Conservation (phyloP, 2,113 vertebrate species). For the Myiagra hebetior region DNA sequence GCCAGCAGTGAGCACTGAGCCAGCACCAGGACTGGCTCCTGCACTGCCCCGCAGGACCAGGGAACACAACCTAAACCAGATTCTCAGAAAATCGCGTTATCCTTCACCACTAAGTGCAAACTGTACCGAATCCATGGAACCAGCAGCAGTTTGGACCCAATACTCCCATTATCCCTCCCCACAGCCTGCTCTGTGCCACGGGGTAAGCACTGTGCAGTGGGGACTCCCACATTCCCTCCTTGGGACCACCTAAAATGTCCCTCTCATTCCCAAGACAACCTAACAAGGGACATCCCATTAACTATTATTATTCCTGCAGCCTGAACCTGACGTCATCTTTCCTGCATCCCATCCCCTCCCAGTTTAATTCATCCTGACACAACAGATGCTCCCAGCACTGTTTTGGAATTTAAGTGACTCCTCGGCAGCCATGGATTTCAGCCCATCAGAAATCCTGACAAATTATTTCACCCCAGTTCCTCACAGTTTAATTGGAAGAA, state of each 20-base stretch:
- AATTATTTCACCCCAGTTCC: neutral
- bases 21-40: neutral
- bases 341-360: neutral
- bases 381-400: fast-evolving
- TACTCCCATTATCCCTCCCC: neutral
- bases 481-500: neutral
- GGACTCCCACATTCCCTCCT: neutral
- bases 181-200: neutral
- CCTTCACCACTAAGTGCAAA: neutral
- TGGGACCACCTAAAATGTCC: neutral
- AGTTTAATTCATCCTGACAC: fast-evolving
- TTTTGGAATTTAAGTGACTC: neutral
- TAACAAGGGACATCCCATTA: neutral
- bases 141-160: neutral
- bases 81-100: fast-evolving
- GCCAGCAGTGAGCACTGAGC: fast-evolving
- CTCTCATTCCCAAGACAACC: neutral
- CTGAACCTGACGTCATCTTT: neutral
- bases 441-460: neutral
- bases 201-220: fast-evolving
- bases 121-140: fast-evolving
- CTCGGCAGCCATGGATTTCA: neutral
- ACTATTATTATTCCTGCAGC: neutral
- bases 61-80: neutral
- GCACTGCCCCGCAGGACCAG: neutral